These are phyloP conservation scores for Leptinotarsa defecta DNA, from an alignment of 1,140 invertebrate genomes.

Conservation along the genomic window DNA sequence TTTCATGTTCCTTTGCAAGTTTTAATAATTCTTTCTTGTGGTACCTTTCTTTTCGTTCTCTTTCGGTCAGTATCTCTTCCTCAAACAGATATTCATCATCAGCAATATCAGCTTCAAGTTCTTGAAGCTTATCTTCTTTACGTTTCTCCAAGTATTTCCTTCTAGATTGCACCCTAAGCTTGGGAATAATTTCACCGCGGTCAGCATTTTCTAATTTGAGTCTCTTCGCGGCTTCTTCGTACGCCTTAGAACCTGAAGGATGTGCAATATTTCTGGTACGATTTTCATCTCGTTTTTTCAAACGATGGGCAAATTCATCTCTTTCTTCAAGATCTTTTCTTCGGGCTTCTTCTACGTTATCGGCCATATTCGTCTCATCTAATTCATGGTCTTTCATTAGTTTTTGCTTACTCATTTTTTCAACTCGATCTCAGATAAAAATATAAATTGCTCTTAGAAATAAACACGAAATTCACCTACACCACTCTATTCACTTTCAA, in stretches of 20 bases:
- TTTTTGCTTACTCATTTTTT: not conserved
- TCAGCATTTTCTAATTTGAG: constrained; percentile 87
- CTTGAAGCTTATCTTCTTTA: constrained; percentile 94
- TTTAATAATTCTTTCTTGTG: constrained; percentile 91
- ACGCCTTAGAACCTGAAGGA: constrained; percentile 73
- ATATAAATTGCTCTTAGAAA: not conserved
- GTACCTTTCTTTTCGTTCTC: constrained; percentile 81
- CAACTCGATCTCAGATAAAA: not conserved
- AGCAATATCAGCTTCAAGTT: constrained; percentile 91
- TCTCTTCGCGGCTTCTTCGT: constrained; percentile 90
- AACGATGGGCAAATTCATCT: constrained; percentile 90
- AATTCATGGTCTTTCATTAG: constrained; percentile 59
- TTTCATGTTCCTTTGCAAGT: constrained; percentile 94
- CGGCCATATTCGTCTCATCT: constrained; percentile 60
- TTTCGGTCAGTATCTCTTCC: constrained; percentile 81
- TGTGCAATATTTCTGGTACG: constrained; percentile 83
- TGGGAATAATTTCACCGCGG: constrained; percentile 83
- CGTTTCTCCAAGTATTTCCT: constrained; percentile 93
- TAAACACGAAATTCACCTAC: not conserved
- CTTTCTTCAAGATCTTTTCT: constrained; percentile 87
- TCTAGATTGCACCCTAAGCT: constrained; percentile 87
- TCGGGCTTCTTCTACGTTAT: constrained; percentile 60
- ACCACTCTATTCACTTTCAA: no score
- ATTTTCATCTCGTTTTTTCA: constrained; percentile 89
- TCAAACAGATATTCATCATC: constrained; percentile 97